phyloP scores from a whole-genome alignment of 2,888 invertebrate species.

The Lasioglossum lativentre region DNA sequence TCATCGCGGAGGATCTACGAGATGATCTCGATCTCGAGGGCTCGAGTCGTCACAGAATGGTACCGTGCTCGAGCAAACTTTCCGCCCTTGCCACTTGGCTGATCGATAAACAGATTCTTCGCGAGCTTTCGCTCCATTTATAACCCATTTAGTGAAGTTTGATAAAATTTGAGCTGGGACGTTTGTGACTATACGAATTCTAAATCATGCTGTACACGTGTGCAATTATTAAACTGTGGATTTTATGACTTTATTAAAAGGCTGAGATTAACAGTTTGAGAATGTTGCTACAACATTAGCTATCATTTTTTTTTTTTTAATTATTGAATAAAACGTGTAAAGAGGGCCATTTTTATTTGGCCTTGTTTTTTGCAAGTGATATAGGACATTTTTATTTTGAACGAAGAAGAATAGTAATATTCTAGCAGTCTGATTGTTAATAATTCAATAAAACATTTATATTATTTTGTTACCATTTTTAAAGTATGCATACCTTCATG shows the following conservation, averaged over 20 bases:
- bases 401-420: neutral
- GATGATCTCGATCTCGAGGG: neutral
- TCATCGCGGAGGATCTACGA: neutral
- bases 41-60: neutral
- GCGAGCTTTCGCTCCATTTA: neutral
- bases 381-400: neutral
- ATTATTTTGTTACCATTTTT: neutral
- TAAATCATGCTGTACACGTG: neutral
- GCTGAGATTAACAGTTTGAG: no score
- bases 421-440: neutral
- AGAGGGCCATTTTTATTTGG: neutral
- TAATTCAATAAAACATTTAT: neutral
- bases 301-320: neutral
- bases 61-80: neutral
- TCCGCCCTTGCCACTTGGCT: neutral
- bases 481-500: no score
- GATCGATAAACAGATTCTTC: neutral
- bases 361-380: no score
- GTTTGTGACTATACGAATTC: neutral
- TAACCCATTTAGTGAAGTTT: neutral
- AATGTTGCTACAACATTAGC: neutral
- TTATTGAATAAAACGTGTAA: neutral
- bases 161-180: neutral
- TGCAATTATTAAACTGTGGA: neutral
- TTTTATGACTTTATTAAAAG: neutral